Evolutionary conservation across 2,888 invertebrate genomes (phyloP).

Genomic region (Drosophila algonquin): DNA sequence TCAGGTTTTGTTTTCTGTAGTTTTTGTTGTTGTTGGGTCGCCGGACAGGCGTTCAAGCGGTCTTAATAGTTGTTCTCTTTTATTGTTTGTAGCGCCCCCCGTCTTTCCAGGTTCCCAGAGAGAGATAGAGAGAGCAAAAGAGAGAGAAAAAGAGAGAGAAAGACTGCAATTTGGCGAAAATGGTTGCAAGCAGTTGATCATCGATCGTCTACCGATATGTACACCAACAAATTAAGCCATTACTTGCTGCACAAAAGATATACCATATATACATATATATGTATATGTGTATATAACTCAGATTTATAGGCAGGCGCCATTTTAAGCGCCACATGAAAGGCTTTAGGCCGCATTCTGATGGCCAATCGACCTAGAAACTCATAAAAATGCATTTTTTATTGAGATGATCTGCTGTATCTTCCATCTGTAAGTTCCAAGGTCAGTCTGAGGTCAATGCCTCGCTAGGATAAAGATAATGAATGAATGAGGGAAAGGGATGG

Average conservation of each 20-base stretch:
- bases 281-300: constrained; percentile 1
- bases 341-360: constrained; percentile 38
- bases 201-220: constrained; percentile 28
- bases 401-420: constrained; percentile 49
- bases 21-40: constrained; percentile 37
- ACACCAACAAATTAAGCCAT: constrained; percentile 79
- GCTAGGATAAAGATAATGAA: constrained; percentile 46
- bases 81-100: constrained; percentile 64
- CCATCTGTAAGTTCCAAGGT: constrained; percentile 53
- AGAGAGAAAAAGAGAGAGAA: constrained; percentile 32
- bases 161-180: constrained; percentile 82
- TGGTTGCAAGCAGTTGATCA: constrained; percentile 69
- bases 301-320: constrained; percentile 65
- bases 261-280: not conserved
- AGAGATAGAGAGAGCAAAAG: constrained; percentile 8
- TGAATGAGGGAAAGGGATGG: constrained; percentile 34
- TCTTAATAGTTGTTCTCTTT: constrained; percentile 73
- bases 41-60: constrained; percentile 53
- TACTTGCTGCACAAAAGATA: constrained; percentile 46
- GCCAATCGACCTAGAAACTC: constrained; percentile 3
- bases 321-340: constrained; percentile 75
- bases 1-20: constrained; percentile 72
- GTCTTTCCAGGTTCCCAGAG: constrained; percentile 3
- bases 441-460: constrained; percentile 69
- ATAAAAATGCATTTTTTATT: constrained; percentile 62